Evolutionary conservation across 2,113 vertebrate species (phyloP).

Genomic region (Sus scrofa): T2T-Sscrofa CM000812.6:15759001-15759500

Average conservation of each 20-base stretch:
- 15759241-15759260: not conserved
- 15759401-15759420: not conserved
- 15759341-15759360: not conserved
- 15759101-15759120: not conserved
- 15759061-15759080: not conserved
- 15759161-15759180: not conserved
- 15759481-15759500: not conserved
- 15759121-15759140: not conserved
- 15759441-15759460: not conserved
- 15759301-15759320: not conserved
- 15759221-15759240: not conserved
- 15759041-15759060: accelerated
- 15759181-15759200: accelerated
- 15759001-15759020: accelerated
- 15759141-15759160: not conserved
- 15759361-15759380: not conserved
- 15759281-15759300: too few species aligned
- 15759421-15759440: not conserved
- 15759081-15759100: not conserved
- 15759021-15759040: not conserved
- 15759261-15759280: not conserved
- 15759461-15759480: not conserved
- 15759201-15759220: not conserved
- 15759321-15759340: accelerated
- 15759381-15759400: accelerated